Evolutionary conservation across 2,888 invertebrate genomes (phyloP), one percentile per base, ranked within the genome.

Genomic region (Sinohyriopsis cumingii): DNA sequence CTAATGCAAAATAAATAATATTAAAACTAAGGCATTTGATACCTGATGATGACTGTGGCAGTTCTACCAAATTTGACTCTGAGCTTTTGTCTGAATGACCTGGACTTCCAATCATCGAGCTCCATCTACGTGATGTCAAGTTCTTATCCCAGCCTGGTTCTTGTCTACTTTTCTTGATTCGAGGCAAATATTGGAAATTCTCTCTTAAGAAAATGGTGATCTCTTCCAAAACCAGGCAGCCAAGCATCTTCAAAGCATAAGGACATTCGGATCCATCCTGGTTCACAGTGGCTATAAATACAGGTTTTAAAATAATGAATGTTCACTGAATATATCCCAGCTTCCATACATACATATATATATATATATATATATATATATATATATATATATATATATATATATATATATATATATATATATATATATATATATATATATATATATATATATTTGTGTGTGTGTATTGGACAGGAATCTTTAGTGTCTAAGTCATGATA

Each of bases 191-290:
- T 88, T 96, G 96, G 90, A 98, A 99, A 0, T 98, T 97, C 91
- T 99, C 99, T 22, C 99, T 92, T 67, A 99, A 92, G 90, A 99
- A 99, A 0, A 98, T 93, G 0, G 99, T 99, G 70, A 99, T 97
- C 92, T 99, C 99, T 86, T 95, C 93, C n/a, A 99, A 92, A 25
- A 99, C 92, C 69, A 96, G 94, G 88, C 98, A 98, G 3, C 98
- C 98, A 62, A 99, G 93, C 81, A 99, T 92, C 86, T 98, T 94
- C 65, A 99, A 91, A 0, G 92, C 91, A 74, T 90, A 90, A 3
- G 92, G 92, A 89, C 98, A 98, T 56, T 85, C 87, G 12, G 82
- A 83, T 6, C 89, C 90, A 54, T 81, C 81, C 12, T 79, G 79
- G 77, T 90, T 90, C 25, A 90, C 89, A 53, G 89, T 87, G 22